Base-by-base conservation (phyloP, 2,797 vertebrate genomes). In the Danio kyathit region DNA sequence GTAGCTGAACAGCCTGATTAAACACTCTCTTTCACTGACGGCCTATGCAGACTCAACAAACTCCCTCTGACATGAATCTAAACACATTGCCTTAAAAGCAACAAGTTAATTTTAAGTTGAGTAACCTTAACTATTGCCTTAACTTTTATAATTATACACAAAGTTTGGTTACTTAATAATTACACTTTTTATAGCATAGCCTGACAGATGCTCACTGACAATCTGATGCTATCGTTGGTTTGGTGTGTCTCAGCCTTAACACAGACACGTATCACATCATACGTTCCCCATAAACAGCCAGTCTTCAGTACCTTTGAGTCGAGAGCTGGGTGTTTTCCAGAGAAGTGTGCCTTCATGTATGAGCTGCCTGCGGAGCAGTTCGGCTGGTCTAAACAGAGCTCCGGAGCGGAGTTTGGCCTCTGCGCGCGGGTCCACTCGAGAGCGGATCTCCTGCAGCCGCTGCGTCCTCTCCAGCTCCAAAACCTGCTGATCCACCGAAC, bases 401-500 rank as follows among this genome's bases (percentile, higher is more conserved):
- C 91, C 89, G 56, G 38, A 92, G 75, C 87, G 91, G 0, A 94
- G 92, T 88, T 95, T 92, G 0, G 93, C 89, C 16, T 94, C 89
- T 7, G 95, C 92, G 0, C 96, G 92, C 0, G 94, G 93, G 16
- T 97, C 97, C 88, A 97, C 86, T 0, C 95, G 92, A 57, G 93
- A 89, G 48, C 95, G 96, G 72, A 98, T 91, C 70, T 98, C 97
- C 90, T 96, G 95, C 16, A 98, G 94, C 40, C 96, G 91, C 1
- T 95, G 89, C 0, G 91, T 95, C 2, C 95, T 92, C 88, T 96
- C 96, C 11, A 95, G 90, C 5, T 96, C 93, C 5, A 96, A 93
- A 7, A 98, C 96, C 40, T 97, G 96, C 86, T 95, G 95, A 56
- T 97, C 95, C 77, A 98, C 91, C 1, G 94, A 90, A 46, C 90